Base-by-base conservation (phyloP, 2,888 invertebrate species). In the Spisula solida region DNA sequence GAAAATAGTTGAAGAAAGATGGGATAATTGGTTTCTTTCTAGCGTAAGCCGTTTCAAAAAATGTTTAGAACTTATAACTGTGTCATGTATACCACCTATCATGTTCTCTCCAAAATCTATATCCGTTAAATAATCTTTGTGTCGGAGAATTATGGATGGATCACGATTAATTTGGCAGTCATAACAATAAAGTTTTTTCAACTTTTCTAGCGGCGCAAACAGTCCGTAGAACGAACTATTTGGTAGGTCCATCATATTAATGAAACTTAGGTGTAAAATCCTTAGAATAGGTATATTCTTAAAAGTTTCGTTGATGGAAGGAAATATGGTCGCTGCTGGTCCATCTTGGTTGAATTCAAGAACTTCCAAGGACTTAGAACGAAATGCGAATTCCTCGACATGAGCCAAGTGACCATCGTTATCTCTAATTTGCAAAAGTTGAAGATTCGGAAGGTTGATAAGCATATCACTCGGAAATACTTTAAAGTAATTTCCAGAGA, bases 301-400 rank as follows among this genome's bases (percentile, higher is more conserved):
- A 16, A 82, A 82, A 56, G 82, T 82, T 6, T 47, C 47, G 34
- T 82, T 56, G 25, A 82, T 25, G 18, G 66, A 47, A 0, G 4
- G 41, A 31, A 82, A 82, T 25, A 82, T 56, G 6, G 20, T n/a
- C 14, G 10, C 20, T n/a, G 47, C 82, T 34, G 29, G 2, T 31
- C 60, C 66, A 18, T 31, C 20, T 12, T 47, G n/a, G 34, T 16
- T 25, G 0, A 82, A 16, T 25, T 82, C 16, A 6, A 66, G 14
- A 1, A n/a, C 10, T 41, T 4, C 31, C 4, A 82, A 34, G 14
- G 82, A 34, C 2, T 56, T 60, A 34, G 82, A 82, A 47, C 56
- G 29, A 16, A 82, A 66, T 0, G 82, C 82, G 47, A 41, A 82
- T 47, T 34, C 34, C 47, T 82, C 82, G 18, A 66, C 34, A 25